A percentile compares a stretch with the other conserved stretches of the same genome.
Evolutionary conservation across 2,113 vertebrate genomes (phyloP).

Genomic region (Illadopsis cleaveri): DNA sequence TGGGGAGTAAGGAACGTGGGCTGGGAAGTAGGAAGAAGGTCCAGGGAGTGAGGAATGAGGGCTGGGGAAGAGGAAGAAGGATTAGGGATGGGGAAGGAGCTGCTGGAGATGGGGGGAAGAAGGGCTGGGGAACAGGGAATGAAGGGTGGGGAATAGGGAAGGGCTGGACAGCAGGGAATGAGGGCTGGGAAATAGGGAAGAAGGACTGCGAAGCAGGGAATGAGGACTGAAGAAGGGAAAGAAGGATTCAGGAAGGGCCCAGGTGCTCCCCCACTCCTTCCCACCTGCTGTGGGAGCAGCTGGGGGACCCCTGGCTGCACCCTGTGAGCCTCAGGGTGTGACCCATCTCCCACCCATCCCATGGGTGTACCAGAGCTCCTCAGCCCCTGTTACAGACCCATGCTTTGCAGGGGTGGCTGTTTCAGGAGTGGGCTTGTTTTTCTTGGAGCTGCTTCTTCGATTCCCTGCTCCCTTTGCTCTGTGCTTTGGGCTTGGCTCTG

Average conservation of each 20-base stretch:
- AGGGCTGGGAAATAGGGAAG: no score
- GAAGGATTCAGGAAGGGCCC: background rate
- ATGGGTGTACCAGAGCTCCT: background rate
- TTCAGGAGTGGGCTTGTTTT: fast-evolving
- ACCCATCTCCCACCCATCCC: background rate
- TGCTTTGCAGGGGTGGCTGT: background rate
- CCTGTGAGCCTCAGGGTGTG: background rate
- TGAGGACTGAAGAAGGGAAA: background rate
- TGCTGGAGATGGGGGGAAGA: no score
- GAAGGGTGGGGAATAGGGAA: no score
- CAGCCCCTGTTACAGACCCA: background rate
- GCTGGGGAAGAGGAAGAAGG: background rate
- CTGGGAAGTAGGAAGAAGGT: background rate
- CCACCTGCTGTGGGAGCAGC: background rate
- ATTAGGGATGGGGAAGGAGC: no score
- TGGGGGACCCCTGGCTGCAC: background rate
- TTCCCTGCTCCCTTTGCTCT: background rate
- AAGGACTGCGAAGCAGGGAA: background rate
- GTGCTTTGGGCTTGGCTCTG: background rate
- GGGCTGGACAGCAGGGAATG: background rate
- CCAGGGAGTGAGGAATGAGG: background rate
- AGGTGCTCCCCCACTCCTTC: background rate
- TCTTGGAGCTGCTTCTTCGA: background rate
- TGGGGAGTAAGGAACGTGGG: background rate
- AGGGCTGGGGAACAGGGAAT: background rate